Percentiles rank a stretch among this genome's conserved stretches.
These are phyloP conservation scores for Sipha flava DNA, from an alignment of 1,140 invertebrate species.

Conservation along the genomic window DNA sequence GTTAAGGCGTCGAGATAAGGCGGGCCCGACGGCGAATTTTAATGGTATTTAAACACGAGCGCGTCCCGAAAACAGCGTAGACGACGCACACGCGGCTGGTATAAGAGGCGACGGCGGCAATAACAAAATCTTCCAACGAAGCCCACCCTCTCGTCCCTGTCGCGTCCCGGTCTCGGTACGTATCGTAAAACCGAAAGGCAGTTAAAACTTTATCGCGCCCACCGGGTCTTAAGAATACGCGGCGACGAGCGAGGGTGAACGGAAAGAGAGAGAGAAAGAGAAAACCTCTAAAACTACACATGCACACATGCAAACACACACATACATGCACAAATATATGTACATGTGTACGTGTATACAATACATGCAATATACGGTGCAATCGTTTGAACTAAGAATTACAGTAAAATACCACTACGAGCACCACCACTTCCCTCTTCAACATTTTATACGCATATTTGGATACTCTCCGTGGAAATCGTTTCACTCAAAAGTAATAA, in stretches of 20 bases:
- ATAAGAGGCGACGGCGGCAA: not conserved
- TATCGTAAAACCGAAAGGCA: constrained; percentile 13
- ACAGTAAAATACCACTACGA: not conserved
- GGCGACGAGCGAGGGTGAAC: not conserved
- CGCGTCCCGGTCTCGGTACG: not conserved
- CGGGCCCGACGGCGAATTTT: constrained; percentile 8
- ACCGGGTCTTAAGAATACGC: not conserved
- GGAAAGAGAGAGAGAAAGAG: not conserved
- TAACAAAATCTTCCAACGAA: constrained; percentile 20
- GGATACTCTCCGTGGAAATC: not conserved
- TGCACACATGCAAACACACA: not conserved
- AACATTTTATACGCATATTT: not conserved
- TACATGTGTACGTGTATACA: not conserved
- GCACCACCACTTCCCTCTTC: not conserved
- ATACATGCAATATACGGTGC: not conserved
- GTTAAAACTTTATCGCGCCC: constrained; percentile 28
- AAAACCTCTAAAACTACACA: not conserved
- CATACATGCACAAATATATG: not conserved
- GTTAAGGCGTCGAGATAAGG: constrained; percentile 31
- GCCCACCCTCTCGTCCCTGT: not conserved
- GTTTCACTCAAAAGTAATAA: not conserved
- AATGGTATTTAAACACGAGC: constrained; percentile 22
- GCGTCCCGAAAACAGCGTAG: no score
- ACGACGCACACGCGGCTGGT: not conserved
- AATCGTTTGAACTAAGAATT: not conserved